A percentile compares a stretch with the other conserved stretches of the same genome.
Evolutionary conservation across 2,113 vertebrate genomes (phyloP).

Genomic region (Corythornis madagascariensis): DNA sequence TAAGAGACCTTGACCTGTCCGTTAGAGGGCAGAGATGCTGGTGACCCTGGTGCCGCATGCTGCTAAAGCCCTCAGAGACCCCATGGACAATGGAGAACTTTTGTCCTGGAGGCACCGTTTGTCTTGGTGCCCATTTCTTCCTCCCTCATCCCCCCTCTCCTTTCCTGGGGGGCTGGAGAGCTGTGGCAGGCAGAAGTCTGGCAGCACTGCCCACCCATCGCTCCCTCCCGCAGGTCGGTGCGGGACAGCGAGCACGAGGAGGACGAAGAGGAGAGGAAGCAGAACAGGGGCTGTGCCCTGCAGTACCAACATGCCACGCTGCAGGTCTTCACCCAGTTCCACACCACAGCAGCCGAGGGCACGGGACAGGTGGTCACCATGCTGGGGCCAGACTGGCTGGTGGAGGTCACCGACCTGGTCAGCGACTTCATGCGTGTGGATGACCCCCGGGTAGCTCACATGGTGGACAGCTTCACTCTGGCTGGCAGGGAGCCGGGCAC

Average conservation of each 20-base stretch:
- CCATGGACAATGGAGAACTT: neutral
- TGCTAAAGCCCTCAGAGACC: neutral
- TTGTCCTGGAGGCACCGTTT: neutral
- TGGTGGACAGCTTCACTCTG: slow-evolving; percentile 90
- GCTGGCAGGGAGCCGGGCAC: slow-evolving; percentile 91
- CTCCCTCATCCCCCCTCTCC: neutral
- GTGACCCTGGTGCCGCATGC: accelerated
- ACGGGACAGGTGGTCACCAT: slow-evolving; percentile 94
- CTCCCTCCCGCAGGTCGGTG: slow-evolving; percentile 76
- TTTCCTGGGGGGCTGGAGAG: neutral
- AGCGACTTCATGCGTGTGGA: slow-evolving; percentile 92
- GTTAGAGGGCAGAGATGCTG: neutral
- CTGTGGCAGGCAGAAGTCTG: accelerated
- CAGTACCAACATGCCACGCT: slow-evolving; percentile 94
- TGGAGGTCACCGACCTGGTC: slow-evolving; percentile 96
- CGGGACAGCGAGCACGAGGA: slow-evolving; percentile 93
- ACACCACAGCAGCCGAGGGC: slow-evolving; percentile 92
- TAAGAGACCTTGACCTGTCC: neutral
- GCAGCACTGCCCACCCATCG: neutral
- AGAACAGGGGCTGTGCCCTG: slow-evolving; percentile 90
- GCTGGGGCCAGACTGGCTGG: slow-evolving; percentile 97
- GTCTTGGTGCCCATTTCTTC: neutral
- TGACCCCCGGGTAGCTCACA: slow-evolving; percentile 87
- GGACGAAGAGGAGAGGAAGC: slow-evolving; percentile 86
- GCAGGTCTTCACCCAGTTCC: slow-evolving; percentile 97